Evolutionary conservation across 2,113 vertebrate species (phyloP), one percentile per base, ranked within the genome.

Genomic region (Syngnathoides biaculeatus): DNA sequence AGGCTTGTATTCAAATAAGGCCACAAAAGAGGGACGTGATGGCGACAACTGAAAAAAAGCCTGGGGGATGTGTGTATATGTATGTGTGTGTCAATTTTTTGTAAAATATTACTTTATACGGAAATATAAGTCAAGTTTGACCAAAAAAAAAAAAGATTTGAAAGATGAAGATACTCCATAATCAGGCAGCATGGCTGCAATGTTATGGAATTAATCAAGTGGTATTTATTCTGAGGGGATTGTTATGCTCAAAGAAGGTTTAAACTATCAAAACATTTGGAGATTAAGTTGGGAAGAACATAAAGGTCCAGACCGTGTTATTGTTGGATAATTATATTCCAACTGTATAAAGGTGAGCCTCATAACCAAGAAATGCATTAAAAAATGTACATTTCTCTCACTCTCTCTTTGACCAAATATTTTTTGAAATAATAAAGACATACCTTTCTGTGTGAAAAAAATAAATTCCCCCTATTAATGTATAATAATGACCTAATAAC

Each of bases 1-100:
- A 88, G 88, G 72, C 88, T 86, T 67, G 74, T 92, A 93, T 93
- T 92, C 89, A 93, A 92, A 93, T 92, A 87, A 92, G 90, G 78
- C 84, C 82, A 78, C 86, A 84, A 86, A 87, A 86, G 72, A 84
- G 58, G 84, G 86, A 84, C 78, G 87, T 81, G 89, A 90, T 60
- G 72, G 80, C 74, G 78, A 79, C 81, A 82, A 84, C 83, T 79
- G 85, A 80, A 78, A 78, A 78, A 68, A 40, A 82, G 89, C 89
- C 89, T 73, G 65, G 68, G 84, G 86, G 69, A 74, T 79, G 78
- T 75, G 75, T 86, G 80, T 66, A 73, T 78, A 70, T 76, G 59
- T 11, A 47, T 67, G 72, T 62, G 55, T 53, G 63, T 58, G 38
- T 67, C 58, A n/a, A n/a, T n/a, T 56, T 43, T 22, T 67, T 48